Base-by-base conservation (phyloP, 2,888 invertebrate genomes). In the Agrochola litura region DNA sequence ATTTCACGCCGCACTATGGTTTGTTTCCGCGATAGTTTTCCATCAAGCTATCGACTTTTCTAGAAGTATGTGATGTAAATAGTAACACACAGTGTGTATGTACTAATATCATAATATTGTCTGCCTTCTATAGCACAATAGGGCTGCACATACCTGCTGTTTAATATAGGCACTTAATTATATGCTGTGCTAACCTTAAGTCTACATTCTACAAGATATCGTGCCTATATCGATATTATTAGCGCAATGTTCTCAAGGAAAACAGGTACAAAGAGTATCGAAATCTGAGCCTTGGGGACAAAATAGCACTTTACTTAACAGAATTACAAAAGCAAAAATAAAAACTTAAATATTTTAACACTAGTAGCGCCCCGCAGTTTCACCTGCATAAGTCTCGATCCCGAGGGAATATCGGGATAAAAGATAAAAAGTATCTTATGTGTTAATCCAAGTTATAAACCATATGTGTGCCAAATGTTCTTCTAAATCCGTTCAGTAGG, bases 161-260 rank as follows among this genome's bases (percentile, higher is more conserved):
- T 30, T 66, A 66, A 70, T 77, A 73, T 60, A 77, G 54, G 54
- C 69, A 80, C n/a, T 60, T 77, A 82, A 70, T 73, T 37, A 69
- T 49, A 37, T 68, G 16, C 69, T 56, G 58, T n/a, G 76, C 73
- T 84, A 82, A 79, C 79, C 80, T 86, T 80, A 83, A 73, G 58
- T 83, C 80, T 82, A 83, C 86, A 87, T 87, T 86, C 84, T 83
- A 80, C 78, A 79, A 86, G 81, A 77, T 84, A 88, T 83, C 76
- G 71, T 72, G n/a, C n/a, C n/a, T n/a, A 72, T 85, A 83, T 85
- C 86, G 76, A 77, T 86, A 85, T 83, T 85, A 83, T 82, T 83
- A 83, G 76, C 82, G 64, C 77, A 69, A 78, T 78, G 67, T 74
- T 83, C 71, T 83, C 88, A 84, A 89, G 84, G 86, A 84, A 80